phyloP scores from a whole-genome alignment of 2,888 invertebrate species.

The Eustalomyia histrio region DNA sequence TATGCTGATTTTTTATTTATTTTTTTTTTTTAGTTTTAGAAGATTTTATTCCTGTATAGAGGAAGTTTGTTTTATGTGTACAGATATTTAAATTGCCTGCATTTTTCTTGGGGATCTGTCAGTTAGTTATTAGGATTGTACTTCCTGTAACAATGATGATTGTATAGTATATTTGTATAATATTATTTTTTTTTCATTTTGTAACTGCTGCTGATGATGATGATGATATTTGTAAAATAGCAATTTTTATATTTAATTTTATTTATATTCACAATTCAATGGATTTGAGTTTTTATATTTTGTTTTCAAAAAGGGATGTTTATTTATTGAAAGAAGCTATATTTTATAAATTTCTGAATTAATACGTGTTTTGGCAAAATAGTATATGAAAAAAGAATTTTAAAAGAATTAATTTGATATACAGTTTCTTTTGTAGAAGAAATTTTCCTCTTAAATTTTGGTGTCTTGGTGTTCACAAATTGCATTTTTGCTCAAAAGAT shows the following conservation, averaged over 20 bases:
- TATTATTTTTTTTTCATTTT: not conserved
- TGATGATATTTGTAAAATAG: conserved; percentile 17
- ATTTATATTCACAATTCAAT: conserved; percentile 44
- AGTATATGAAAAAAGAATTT: too few relatives aligned
- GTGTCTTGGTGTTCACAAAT: too few relatives aligned
- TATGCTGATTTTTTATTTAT: not conserved
- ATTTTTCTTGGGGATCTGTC: conserved; percentile 32
- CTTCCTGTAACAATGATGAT: conserved; percentile 40
- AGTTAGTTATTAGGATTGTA: conserved; percentile 28
- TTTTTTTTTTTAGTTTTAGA: conserved; percentile 4
- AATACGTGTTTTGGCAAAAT: too few relatives aligned
- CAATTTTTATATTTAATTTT: conserved; percentile 28
- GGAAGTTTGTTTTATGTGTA: conserved; percentile 39
- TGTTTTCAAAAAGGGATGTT: not conserved
- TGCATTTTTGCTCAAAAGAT: too few relatives aligned
- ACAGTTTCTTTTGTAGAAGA: too few relatives aligned
- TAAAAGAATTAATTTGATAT: too few relatives aligned
- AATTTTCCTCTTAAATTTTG: too few relatives aligned
- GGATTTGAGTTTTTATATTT: not conserved
- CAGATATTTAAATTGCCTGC: conserved; percentile 59
- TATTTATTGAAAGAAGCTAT: too few relatives aligned
- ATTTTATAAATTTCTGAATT: too few relatives aligned
- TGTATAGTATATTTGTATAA: not conserved
- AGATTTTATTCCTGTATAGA: conserved; percentile 23
- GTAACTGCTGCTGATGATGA: conserved; percentile 3